Base-by-base conservation (phyloP, 2,888 invertebrate genomes). In the Microplitis manilae region DNA sequence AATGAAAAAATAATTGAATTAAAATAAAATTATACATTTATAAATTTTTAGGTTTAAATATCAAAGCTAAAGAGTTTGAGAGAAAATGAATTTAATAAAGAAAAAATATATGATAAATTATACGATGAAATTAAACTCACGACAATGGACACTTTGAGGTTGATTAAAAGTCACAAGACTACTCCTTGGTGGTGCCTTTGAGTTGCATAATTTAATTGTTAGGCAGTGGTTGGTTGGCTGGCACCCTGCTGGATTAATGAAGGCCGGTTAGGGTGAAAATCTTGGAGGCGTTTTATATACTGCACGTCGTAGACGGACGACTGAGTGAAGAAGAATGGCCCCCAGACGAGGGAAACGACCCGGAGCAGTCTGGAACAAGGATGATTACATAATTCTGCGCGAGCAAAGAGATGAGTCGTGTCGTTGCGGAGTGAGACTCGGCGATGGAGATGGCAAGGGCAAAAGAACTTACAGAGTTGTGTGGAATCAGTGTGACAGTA, bases 341-440 rank as follows among this genome's bases (percentile, higher is more conserved):
- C 62, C 50, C 72, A 70, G 68, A 77, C 67, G 61, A 38, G 64
- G 75, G 65, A 73, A 68, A 78, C 69, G 75, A 75, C 72, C 71
- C 67, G 38, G 50, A 68, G 68, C 76, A 61, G 75, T 77, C 60
- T 71, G 61, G 70, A 78, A 79, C 79, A 80, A 77, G 81, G 83
- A 80, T 80, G 79, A 84, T 81, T 78, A 81, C 80, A 76, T 74
- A 77, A 81, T 83, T 81, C 75, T 64, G 75, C 77, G 80, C 77
- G 64, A 75, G 78, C 41, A 70, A 68, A 30, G 50, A 68, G 73
- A 68, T 68, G 30, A 76, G 77, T 41, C 13, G 20, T 40, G 40
- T 30, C 15, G 74, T 40, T 30, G 40, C 61, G 61, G 60, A 30
- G 62, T 30, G 65, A 65, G 20, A 5, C 38, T 13, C 41, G 13